Conservation (phyloP, 2,113 vertebrate genomes). For the Isurus oxyrinchus region DNA sequence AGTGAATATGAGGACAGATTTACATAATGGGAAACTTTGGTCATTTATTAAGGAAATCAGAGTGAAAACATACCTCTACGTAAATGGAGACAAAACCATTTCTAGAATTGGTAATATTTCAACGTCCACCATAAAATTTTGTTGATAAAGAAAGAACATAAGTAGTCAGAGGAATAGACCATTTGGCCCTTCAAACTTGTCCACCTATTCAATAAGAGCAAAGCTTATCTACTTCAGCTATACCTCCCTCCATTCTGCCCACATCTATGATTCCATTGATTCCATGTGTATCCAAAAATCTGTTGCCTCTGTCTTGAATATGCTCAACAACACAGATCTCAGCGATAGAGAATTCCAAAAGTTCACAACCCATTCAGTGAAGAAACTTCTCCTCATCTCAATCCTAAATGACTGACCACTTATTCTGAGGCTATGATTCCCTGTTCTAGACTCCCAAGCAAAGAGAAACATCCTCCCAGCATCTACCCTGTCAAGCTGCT, state of each 20-base stretch:
- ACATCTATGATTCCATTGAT: no score
- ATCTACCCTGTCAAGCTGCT: no score
- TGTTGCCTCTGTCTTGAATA: no score
- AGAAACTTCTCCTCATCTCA: no score
- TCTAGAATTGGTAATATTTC: neutral
- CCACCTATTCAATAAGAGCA: neutral
- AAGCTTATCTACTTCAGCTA: neutral
- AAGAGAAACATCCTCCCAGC: no score
- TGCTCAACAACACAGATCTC: no score
- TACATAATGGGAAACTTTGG: neutral
- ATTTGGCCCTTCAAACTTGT: neutral
- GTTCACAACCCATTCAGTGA: no score
- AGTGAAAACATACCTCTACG: neutral
- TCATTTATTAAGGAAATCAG: neutral
- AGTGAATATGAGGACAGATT: neutral
- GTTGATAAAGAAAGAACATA: neutral
- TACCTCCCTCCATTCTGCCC: neutral
- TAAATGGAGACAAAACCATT: neutral
- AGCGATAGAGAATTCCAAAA: no score
- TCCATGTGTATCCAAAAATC: no score
- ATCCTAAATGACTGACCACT: no score
- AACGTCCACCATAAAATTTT: neutral
- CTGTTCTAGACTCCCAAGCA: no score
- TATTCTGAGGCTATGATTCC: no score
- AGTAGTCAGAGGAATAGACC: neutral